Base-by-base conservation (phyloP, 30 jellyfish, hydroid and myxozoan genomes). In the Aurelia sp. region DNA sequence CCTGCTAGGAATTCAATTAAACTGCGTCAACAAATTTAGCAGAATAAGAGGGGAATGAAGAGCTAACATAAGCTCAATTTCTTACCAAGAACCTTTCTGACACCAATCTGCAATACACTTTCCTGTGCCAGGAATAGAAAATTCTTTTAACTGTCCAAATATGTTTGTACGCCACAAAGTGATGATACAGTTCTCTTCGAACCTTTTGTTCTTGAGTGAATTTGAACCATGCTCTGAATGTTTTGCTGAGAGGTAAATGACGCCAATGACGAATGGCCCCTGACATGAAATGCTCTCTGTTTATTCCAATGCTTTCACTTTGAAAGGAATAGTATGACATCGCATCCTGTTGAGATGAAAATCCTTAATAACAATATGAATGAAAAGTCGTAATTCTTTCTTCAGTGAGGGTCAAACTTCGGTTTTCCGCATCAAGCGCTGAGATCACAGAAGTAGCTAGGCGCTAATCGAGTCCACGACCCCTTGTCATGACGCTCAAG, bases 231-330 rank as follows among this genome's bases (percentile, higher is more conserved):
- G 88, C 94, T 33, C 79, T 60, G 76, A 84, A 84, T 22, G 94
- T 74, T 47, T 40, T 66, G 71, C 94, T 84, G 23, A 84, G 88
- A 3, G 94, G 83, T 73, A 84, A 63, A 44, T 64, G 83, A 11
- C 83, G 81, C 94, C 94, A 84, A 52, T 84, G 94, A 16, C 94
- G 88, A n/a, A 84, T 84, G 57, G 88, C 63, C 13, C 94, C 85
- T 0, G 94, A 84, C 65, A 84, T 72, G 62, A 84, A 66, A 63
- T 64, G 68, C 62, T 84, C 94, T 30, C 94, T 44, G 66, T 73
- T 84, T 40, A 64, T 47, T 17, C 94, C 94, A 16, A 10, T 48
- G 66, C 94, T 74, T 21, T 63, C 92, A 30, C 92, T 82, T 69
- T 74, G 92, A 50, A 82, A 82, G 6, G 92, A 82, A 27, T 82